Evolutionary conservation across 2,797 vertebrate genomes (phyloP).

Genomic region (Myioborus miniatus): DNA sequence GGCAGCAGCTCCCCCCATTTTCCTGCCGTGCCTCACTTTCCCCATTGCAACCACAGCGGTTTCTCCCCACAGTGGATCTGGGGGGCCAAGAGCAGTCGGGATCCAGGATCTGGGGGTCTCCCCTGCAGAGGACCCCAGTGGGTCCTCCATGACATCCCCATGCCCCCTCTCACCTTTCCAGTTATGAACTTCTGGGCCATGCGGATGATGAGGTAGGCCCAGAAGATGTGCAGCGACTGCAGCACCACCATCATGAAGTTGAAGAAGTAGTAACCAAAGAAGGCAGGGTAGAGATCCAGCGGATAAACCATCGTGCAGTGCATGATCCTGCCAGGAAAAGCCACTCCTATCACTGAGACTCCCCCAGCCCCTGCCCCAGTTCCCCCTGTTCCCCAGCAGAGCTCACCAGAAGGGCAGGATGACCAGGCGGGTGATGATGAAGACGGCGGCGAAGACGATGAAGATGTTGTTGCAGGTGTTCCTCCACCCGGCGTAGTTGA

Average conservation of each 20-base stretch:
- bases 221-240: slow-evolving; percentile 92
- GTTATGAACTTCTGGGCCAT: slow-evolving; percentile 94
- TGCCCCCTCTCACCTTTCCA: slow-evolving; percentile 80
- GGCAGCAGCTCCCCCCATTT: fast-evolving
- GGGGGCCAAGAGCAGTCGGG: fast-evolving
- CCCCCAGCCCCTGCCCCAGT: neutral
- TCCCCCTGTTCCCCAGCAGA: fast-evolving
- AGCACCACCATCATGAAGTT: slow-evolving; percentile 89
- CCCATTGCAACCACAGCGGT: fast-evolving
- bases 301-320: slow-evolving; percentile 91
- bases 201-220: slow-evolving; percentile 92
- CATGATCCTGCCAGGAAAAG: slow-evolving; percentile 82
- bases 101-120: too few relatives aligned
- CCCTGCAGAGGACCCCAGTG: too few relatives aligned
- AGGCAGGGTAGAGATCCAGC: slow-evolving; percentile 86
- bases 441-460: slow-evolving; percentile 89
- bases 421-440: slow-evolving; percentile 90
- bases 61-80: fast-evolving
- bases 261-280: slow-evolving; percentile 98
- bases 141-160: fast-evolving
- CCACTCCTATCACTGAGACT: fast-evolving
- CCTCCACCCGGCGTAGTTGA: slow-evolving; percentile 88
- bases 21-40: neutral
- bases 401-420: slow-evolving; percentile 96
- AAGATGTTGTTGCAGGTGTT: slow-evolving; percentile 94